These are phyloP conservation scores for Sinocyclocheilus rhinocerous DNA, from an alignment of 2,113 vertebrate genomes.

Conservation along the genomic window DNA sequence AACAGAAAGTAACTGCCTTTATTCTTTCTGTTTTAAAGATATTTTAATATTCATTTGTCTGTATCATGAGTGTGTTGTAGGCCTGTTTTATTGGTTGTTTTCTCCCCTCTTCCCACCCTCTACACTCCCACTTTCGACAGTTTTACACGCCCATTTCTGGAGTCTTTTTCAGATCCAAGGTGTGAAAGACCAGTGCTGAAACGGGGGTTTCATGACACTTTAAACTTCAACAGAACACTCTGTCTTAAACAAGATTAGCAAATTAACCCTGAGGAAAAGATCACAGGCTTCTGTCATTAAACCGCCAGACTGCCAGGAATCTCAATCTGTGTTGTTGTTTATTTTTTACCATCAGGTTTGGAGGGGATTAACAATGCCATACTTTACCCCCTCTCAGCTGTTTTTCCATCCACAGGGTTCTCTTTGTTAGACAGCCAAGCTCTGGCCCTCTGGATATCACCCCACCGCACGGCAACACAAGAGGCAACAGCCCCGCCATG, in stretches of 20 bases:
- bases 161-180: no score
- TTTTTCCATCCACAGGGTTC: slow-evolving; percentile 68
- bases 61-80: no score
- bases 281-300: slow-evolving; percentile 1
- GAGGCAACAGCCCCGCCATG: slow-evolving; percentile 7
- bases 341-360: slow-evolving; percentile 45
- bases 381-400: slow-evolving; percentile 59
- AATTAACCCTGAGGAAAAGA: slow-evolving; percentile 13
- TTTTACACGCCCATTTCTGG: no score
- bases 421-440: slow-evolving; percentile 69
- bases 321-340: slow-evolving; percentile 44
- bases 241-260: not conserved
- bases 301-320: slow-evolving; percentile 30
- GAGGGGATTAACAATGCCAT: slow-evolving; percentile 64
- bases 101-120: no score
- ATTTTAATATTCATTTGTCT: no score
- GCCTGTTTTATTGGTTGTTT: no score
- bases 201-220: no score
- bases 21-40: no score
- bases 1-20: no score
- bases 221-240: not conserved
- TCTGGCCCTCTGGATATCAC: slow-evolving; percentile 36
- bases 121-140: no score
- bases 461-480: slow-evolving; percentile 16
- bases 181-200: no score